A percentile compares a stretch with the other conserved stretches of the same genome.
These are phyloP conservation scores for Acronicta aceris DNA, from an alignment of 2,888 invertebrate genomes.

Conservation along the genomic window DNA sequence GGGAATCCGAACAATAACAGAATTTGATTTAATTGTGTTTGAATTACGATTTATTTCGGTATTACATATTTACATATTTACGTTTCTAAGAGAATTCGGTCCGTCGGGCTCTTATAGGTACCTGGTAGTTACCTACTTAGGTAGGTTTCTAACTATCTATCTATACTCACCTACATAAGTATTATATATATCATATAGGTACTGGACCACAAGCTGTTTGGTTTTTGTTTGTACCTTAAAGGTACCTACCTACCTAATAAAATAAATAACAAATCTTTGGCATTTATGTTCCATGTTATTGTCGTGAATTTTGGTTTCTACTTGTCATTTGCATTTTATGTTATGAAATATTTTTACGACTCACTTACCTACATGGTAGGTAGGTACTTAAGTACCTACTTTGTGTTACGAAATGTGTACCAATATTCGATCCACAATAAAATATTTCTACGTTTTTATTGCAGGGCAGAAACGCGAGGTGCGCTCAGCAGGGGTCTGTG, in stretches of 20 bases:
- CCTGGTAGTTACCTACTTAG: too few species aligned
- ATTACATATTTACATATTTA: too few species aligned
- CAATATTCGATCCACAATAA: constrained; percentile 61
- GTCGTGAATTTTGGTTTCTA: constrained; percentile 31
- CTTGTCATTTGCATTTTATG: constrained; percentile 42
- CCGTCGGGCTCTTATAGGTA: too few species aligned
- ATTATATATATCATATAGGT: too few species aligned
- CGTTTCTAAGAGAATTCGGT: too few species aligned
- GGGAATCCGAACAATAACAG: too few species aligned
- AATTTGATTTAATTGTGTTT: too few species aligned
- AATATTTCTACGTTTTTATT: constrained; percentile 68
- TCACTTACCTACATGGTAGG: constrained; percentile 24
- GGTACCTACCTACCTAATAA: too few species aligned
- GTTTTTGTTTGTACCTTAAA: too few species aligned
- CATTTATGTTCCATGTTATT: constrained; percentile 33
- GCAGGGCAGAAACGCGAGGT: constrained; percentile 61
- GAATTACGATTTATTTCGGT: too few species aligned
- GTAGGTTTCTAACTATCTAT: too few species aligned
- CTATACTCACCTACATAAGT: too few species aligned
- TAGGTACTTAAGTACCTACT: constrained; percentile 16
- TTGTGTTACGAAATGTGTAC: constrained; percentile 58
- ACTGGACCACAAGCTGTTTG: background rate
- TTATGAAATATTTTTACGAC: constrained; percentile 48
- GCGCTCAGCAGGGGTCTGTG: constrained; percentile 74
- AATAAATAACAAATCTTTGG: constrained; percentile 18